Base-by-base conservation (phyloP, 2,888 invertebrate species). In the Archaeoteleia sp. region DNA sequence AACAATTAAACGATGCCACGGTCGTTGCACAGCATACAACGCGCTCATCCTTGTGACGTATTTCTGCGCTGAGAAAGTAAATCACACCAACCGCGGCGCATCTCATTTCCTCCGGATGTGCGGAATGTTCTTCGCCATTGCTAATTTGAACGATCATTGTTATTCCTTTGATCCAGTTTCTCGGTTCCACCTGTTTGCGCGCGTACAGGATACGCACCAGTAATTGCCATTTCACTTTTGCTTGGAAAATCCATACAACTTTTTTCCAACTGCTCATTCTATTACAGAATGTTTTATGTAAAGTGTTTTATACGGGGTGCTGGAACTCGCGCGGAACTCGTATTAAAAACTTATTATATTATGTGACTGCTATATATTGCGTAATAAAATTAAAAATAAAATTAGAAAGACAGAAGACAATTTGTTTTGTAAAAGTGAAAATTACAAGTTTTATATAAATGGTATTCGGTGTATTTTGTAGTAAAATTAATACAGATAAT, bases 91-190 rank as follows among this genome's bases (percentile, higher is more conserved):
- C 53, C 23, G 37, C 8, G 20, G 37, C 51, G 54, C 20, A 15
- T 46, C 48, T 66, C 48, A 66, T 54, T 60, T 66, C 66, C 66
- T 66, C 46, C 66, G 66, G 66, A 66, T 58, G 30, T 48, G 20
- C 42, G 23, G 35, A 30, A 55, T 48, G 32, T 37, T 32, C 27
- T 57, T 53, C 51, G 29, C 27, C 15, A 20, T 15, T 10, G 23
- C 23, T 57, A 45, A 63, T 51, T 49, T 37, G 12, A 46, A 39
- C 1, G 43, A 30, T 53, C 58, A 42, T 58, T 58, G 45, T 65
- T 58, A 40, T 51, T 58, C 40, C 30, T 39, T 53, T 30, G 53
- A 54, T 54, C 58, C 35, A 60, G 58, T 48, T 66, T 60, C 55
- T 45, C 42, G 7, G 34, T 65, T 58, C 49, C 65, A 49, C 46